These are phyloP conservation scores for Rhingia rostrata DNA, from an alignment of 2,888 invertebrate species.

Conservation along the genomic window DNA sequence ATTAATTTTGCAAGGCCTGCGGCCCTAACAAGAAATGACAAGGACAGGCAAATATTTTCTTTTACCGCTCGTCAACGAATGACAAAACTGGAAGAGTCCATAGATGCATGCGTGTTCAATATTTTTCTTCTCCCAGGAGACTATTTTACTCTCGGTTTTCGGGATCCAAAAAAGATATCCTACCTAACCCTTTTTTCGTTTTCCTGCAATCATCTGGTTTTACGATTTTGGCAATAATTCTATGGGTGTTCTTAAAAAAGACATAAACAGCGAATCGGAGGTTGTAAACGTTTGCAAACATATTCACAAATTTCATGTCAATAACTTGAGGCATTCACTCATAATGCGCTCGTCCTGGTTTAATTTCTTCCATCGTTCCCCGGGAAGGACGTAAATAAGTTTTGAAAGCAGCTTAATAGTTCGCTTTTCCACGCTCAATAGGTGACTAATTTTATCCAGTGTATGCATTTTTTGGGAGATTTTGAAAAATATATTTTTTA, in stretches of 20 bases:
- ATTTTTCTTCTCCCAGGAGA: not conserved
- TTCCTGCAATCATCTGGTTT: constrained; percentile 30
- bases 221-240: constrained; percentile 51
- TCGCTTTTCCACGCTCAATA: too few species aligned
- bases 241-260: not conserved
- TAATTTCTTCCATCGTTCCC: too few species aligned
- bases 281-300: constrained; percentile 21
- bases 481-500: too few species aligned
- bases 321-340: constrained; percentile 14
- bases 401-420: too few species aligned
- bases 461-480: too few species aligned
- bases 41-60: constrained; percentile 50
- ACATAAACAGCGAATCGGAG: constrained; percentile 29
- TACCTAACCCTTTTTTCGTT: constrained; percentile 34
- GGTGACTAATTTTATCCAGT: too few species aligned
- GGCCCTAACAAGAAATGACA: constrained; percentile 39
- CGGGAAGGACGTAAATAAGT: too few species aligned
- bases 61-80: constrained; percentile 40
- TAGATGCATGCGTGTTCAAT: not conserved
- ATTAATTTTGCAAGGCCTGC: constrained; percentile 61
- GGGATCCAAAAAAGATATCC: constrained; percentile 49
- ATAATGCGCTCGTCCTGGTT: not conserved
- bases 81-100: not conserved
- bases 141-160: constrained; percentile 44
- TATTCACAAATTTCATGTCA: constrained; percentile 29